phyloP scores from a whole-genome alignment of 53 echinoderm and acorn worm species.

The Apostichopus leukothele region DNA sequence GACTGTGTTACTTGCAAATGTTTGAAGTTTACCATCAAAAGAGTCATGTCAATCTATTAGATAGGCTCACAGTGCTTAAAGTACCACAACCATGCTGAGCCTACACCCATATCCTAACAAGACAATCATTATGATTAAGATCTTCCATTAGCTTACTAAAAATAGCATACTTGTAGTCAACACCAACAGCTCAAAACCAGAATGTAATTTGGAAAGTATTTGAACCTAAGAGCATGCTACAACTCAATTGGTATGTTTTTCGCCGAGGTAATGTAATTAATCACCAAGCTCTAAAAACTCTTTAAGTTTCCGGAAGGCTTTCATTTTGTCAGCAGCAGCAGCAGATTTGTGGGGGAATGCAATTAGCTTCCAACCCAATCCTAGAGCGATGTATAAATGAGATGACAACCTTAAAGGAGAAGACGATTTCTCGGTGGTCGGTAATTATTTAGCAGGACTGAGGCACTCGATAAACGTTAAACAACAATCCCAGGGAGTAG shows the following conservation, averaged over 20 bases:
- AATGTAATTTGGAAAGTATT: background rate
- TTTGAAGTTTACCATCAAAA: no score
- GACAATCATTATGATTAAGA: no score
- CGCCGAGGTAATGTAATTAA: background rate
- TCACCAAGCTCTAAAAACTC: background rate
- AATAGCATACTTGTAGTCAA: no score
- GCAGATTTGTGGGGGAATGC: slow-evolving; percentile 6
- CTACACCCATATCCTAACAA: no score
- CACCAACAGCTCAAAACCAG: background rate
- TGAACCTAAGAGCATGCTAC: background rate
- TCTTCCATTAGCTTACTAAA: no score
- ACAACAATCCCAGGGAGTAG: no score
- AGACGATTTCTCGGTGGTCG: background rate
- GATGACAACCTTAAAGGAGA: slow-evolving; percentile 14
- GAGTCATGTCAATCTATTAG: no score
- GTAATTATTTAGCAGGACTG: no score
- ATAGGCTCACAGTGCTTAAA: no score
- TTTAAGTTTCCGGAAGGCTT: slow-evolving; percentile 13
- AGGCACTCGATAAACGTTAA: no score
- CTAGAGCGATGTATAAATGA: slow-evolving; percentile 9
- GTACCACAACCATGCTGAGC: no score
- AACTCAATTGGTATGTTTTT: slow-evolving; percentile 4
- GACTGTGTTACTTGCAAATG: no score
- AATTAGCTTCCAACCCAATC: slow-evolving; percentile 23
- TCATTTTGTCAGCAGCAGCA: background rate